These are phyloP conservation scores for Phenacoccus solenopsis DNA, from an alignment of 1,140 invertebrate genomes.

Conservation along the genomic window DNA sequence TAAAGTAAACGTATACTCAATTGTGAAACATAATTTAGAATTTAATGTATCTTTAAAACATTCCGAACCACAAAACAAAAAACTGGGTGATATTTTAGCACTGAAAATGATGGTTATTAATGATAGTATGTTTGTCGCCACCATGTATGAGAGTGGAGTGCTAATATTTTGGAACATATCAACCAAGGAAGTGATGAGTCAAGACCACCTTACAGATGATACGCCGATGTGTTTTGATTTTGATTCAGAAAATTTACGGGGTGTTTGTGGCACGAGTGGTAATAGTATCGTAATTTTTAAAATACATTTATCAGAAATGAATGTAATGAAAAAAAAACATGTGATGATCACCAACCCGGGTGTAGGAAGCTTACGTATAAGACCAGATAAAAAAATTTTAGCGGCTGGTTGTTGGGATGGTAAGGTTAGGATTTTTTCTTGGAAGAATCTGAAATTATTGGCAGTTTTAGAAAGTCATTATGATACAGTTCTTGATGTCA, in stretches of 20 bases:
- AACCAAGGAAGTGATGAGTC: background rate
- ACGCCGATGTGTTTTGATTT: constrained; percentile 10
- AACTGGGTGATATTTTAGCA: background rate
- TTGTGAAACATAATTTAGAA: background rate
- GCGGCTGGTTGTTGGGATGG: constrained; percentile 63
- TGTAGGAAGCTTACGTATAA: constrained; percentile 50
- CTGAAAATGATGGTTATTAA: background rate
- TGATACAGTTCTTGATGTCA: constrained; percentile 50
- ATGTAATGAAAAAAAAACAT: constrained; percentile 38
- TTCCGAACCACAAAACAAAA: background rate
- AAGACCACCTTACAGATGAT: background rate
- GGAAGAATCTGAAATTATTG: constrained; percentile 57
- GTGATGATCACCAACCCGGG: constrained; percentile 55
- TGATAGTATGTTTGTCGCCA: background rate
- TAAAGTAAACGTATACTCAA: background rate
- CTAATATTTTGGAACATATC: background rate
- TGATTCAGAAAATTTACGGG: background rate
- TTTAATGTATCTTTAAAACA: background rate
- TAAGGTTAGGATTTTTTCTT: constrained; percentile 58
- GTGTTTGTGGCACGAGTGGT: background rate
- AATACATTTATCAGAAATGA: too few species aligned
- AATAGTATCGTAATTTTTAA: background rate
- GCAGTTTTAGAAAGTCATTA: constrained; percentile 59
- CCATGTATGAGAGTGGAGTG: background rate
- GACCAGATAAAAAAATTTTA: constrained; percentile 59